Base-by-base conservation (phyloP, 2,113 vertebrate species). In the Bungarus multicinctus region DNA sequence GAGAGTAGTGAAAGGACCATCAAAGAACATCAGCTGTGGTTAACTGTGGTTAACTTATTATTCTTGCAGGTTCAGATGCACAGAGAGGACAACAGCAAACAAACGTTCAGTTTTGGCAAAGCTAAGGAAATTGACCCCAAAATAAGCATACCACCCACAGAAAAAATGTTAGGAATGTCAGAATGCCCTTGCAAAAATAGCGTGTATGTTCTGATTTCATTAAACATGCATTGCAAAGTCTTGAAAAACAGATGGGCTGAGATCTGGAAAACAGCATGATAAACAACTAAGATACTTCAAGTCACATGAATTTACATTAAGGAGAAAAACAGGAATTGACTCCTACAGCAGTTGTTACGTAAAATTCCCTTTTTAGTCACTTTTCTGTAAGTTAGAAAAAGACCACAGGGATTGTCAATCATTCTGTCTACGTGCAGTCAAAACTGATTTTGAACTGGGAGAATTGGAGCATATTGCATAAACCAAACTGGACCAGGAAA, bases 311-410 rank as follows among this genome's bases (percentile, higher is more conserved):
- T 89, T 81, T 50, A 92, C 90, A 89, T n/a, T 10, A 8, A 88
- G 16, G 11, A 14, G 23, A 22, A 9, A 57, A 2, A n/a, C 10
- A 0, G 7, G 45, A 93, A 92, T 89, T 74, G 91, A 86, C 90
- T 92, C 52, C 53, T 89, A 8, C 91, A 57, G n/a, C 0, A 0
- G 81, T 0, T 16, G 54, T 11, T 0, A 0, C 60, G 53, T 43
- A 47, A 34, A 88, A 90, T 90, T 94, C 90, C 92, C 81, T 64
- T 92, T 93, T 55, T 74, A 87, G 50, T 58, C 30, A 0, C 0
- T 57, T 89, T 95, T 34, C 74, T 16, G 53, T 91, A 92, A 54
- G 7, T 0, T 3, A 30, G 88, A 16, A 57, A 89, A 91, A 45
- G 16, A 1, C 14, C 64, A 57, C 52, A 60, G 34, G 52, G 57